Base-by-base conservation (phyloP, 1,140 invertebrate genomes). In the Conopomorpha cramerella region DNA sequence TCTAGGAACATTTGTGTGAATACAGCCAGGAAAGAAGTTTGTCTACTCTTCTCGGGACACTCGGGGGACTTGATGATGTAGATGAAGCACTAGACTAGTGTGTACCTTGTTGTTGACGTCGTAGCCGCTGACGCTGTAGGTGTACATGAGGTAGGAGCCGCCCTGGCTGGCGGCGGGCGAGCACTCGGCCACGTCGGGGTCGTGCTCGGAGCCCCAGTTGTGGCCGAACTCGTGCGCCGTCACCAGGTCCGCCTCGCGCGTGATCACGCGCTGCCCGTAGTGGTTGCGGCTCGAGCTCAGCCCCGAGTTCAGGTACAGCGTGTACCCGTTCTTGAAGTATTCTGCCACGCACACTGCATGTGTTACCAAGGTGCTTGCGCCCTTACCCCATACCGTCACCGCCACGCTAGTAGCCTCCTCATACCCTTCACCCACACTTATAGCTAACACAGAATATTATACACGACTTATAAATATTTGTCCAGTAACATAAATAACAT, bases 151-250 rank as follows among this genome's bases (percentile, higher is more conserved):
- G 72, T 93, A 98, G 38, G 94, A 96, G 25, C 96, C 96, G 11
- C 94, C 93, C 72, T 93, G 90, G 57, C 89, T 89, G 55, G 92
- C 90, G 64, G 89, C 90, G 6, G 95, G 95, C 57, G 92, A 92
- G 67, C 95, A 98, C 77, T 96, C 92, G 30, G 88, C 86, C 39
- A 93, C 91, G 68, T 96, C 93, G 12, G 95, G 93, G 81, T 96
- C 95, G 77, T 98, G 95, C 67, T 98, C 95, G 6, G 93, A 95
- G n/a, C 95, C 95, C 95, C 95, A 98, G 73, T 97, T 98, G 60
- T 98, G 95, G 18, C 96, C 96, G 81, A 93, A 93, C 78, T 95
- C 95, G 70, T 98, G 95, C 35, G 95, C 94, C 13, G 95, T 97
- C 11, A 98, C 95, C 39, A 98, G 79, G 78, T 96, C 93, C 1